Evolutionary conservation across 2,797 vertebrate species (phyloP).

Genomic region (Lophura swinhoii): DNA sequence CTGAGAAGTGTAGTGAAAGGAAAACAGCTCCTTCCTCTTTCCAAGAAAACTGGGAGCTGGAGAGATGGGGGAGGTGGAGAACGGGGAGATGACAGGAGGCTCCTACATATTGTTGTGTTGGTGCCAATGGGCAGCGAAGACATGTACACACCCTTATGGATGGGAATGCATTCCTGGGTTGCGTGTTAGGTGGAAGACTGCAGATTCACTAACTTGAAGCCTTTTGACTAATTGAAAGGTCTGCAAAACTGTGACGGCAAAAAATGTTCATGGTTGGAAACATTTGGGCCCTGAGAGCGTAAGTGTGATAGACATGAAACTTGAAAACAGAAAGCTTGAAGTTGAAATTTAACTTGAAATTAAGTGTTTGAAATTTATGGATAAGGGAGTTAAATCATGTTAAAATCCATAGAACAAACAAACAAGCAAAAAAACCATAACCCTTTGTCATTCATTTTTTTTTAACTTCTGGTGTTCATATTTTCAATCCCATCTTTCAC

Average conservation of each 20-base stretch:
- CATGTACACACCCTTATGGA: fast-evolving
- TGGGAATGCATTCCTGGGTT: not conserved
- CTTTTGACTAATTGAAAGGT: not conserved
- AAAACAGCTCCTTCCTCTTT: conserved; percentile 50
- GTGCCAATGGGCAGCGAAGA: not conserved
- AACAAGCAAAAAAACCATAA: not conserved
- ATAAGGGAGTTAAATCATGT: not conserved
- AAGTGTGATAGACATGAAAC: not conserved
- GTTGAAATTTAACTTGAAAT: not conserved
- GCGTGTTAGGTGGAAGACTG: not conserved
- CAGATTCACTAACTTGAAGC: not conserved
- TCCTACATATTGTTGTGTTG: not conserved
- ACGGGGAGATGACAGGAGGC: not conserved
- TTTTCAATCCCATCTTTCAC: not conserved
- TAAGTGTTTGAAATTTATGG: not conserved
- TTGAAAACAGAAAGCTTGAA: not conserved
- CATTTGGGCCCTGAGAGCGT: not conserved
- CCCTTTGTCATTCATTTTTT: not conserved
- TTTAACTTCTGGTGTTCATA: not conserved
- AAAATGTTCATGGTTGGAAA: not conserved
- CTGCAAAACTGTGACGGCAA: not conserved
- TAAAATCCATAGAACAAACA: not conserved
- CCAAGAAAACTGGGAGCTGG: conserved; percentile 28
- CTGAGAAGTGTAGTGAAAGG: conserved; percentile 35
- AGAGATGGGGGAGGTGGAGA: not conserved